Percentiles rank a stretch among this genome's conserved stretches.
Evolutionary conservation across 2,113 vertebrate species (phyloP).

Genomic region (Mirounga angustirostris): DNA sequence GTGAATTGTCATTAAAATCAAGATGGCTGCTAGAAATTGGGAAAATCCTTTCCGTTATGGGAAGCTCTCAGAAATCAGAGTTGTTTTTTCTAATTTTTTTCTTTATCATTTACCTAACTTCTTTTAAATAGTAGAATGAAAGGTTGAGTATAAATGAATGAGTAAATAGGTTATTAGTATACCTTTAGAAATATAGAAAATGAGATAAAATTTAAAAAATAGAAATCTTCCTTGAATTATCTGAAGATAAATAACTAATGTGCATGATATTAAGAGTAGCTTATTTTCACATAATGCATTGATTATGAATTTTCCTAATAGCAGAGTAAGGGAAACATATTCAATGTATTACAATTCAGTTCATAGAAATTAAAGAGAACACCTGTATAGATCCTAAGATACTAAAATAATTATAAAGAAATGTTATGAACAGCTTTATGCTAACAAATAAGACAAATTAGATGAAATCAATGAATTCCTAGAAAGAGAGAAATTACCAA

Average conservation of each 20-base stretch:
- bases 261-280: not conserved
- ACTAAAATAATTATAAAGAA: not conserved
- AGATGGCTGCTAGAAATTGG: not conserved
- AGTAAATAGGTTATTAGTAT: not conserved
- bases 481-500: constrained; percentile 21
- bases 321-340: not conserved
- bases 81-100: not conserved
- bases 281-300: not conserved
- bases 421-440: not conserved
- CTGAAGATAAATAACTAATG: not conserved
- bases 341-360: not conserved
- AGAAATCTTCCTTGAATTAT: not conserved
- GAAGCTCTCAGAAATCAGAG: not conserved
- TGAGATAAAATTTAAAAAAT: not conserved
- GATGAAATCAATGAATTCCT: not conserved
- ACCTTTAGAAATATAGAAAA: not conserved
- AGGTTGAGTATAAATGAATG: not conserved
- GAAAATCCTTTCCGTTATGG: not conserved
- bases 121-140: not conserved
- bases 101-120: not conserved
- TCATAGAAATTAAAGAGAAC: not conserved
- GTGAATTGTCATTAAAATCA: not conserved
- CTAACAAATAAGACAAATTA: not conserved
- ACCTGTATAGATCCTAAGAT: not conserved
- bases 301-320: not conserved